These are phyloP conservation scores for Lepidocyrtinus sp. DNA, from an alignment of 2,888 invertebrate genomes.

Conservation along the genomic window DNA sequence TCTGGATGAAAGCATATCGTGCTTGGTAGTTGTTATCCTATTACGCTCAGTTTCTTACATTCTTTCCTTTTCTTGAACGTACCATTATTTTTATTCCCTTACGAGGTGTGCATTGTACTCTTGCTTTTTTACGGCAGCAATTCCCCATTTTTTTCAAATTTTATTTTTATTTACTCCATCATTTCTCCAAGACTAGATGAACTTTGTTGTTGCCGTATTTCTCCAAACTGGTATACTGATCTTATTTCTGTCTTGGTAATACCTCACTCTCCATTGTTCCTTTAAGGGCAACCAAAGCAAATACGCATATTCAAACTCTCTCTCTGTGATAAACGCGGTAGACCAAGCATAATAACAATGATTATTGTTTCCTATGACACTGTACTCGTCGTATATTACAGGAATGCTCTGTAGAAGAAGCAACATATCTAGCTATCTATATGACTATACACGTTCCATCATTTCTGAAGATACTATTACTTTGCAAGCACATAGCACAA, in stretches of 20 bases:
- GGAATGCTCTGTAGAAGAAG: not conserved
- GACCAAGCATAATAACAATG: constrained; percentile 12
- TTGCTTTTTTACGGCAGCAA: not conserved
- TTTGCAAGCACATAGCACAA: not conserved
- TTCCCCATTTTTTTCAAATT: not conserved
- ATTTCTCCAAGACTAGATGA: not conserved
- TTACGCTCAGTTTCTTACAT: constrained; percentile 27
- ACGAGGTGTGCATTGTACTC: not conserved
- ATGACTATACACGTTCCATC: not conserved
- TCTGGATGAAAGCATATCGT: constrained; percentile 31
- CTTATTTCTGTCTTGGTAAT: not conserved
- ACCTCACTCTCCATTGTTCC: constrained; percentile 12
- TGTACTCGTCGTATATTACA: no score
- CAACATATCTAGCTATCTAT: not conserved
- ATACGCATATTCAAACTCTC: not conserved
- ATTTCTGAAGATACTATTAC: not conserved
- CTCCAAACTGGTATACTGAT: not conserved
- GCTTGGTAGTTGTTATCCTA: constrained; percentile 48
- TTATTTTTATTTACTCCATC: constrained; percentile 8
- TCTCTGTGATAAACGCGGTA: constrained; percentile 7
- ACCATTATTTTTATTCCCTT: not conserved
- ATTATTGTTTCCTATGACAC: constrained; percentile 5
- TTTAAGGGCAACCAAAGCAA: constrained; percentile 11
- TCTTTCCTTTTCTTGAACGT: not conserved
- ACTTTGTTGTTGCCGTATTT: not conserved